A percentile compares a stretch with the other conserved stretches of the same genome.
These are phyloP conservation scores for Epizoanthus rinbou DNA, from an alignment of 92 coral and sea anemone species.

Conservation along the genomic window DNA sequence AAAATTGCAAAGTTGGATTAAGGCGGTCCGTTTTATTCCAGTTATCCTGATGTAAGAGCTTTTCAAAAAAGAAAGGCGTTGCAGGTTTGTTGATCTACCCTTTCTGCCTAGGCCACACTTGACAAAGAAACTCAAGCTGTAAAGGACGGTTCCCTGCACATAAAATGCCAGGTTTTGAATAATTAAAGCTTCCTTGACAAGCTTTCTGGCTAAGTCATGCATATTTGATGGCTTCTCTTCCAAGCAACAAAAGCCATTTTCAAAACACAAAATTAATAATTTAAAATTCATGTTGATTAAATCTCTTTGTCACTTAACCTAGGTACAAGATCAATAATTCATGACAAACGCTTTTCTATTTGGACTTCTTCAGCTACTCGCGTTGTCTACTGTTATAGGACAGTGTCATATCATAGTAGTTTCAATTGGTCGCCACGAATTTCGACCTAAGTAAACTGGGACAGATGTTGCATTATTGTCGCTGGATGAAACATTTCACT, in stretches of 20 bases:
- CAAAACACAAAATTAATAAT: constrained; percentile 87
- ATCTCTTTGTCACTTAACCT: constrained; percentile 94
- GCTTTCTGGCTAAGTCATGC: constrained; percentile 69
- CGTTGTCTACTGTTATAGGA: constrained; percentile 23
- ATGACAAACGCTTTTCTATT: constrained; percentile 62
- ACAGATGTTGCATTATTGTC: constrained; percentile 31
- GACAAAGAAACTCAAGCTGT: constrained; percentile 6
- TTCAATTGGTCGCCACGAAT: constrained; percentile 15
- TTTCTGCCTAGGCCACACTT: background rate
- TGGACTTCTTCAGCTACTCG: constrained; percentile 28
- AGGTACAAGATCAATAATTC: constrained; percentile 65
- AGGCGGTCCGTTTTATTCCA: background rate
- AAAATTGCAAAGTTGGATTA: constrained; percentile 25
- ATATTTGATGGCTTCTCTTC: constrained; percentile 68
- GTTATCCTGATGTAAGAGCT: background rate
- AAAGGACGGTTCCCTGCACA: constrained; percentile 68
- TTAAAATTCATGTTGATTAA: constrained; percentile 93
- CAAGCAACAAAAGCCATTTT: constrained; percentile 88
- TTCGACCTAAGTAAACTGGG: constrained; percentile 24
- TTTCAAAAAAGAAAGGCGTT: background rate
- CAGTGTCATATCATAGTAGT: constrained; percentile 33
- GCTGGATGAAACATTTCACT: constrained; percentile 17
- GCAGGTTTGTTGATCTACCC: background rate
- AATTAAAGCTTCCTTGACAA: constrained; percentile 58
- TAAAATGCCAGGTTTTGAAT: constrained; percentile 91